Conservation (phyloP, 2,797 vertebrate species). For the Lithobates pipiens region DNA sequence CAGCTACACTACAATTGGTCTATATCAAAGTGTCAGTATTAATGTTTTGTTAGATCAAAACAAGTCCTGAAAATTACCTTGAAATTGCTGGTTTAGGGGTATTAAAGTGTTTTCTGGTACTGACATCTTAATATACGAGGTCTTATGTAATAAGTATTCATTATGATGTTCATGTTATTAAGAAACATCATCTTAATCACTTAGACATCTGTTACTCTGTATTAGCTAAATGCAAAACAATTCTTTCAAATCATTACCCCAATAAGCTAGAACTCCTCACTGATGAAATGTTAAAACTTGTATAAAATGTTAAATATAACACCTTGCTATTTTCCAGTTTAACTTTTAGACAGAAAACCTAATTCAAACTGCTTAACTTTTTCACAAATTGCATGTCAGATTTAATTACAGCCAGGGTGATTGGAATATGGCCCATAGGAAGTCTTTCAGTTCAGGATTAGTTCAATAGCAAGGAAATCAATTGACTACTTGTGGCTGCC, state of each 20-base stretch:
- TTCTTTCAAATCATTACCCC: neutral
- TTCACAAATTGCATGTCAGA: slow-evolving; percentile 46
- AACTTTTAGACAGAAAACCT: neutral
- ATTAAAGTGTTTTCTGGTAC: too few species aligned
- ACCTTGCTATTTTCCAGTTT: neutral
- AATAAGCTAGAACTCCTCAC: neutral
- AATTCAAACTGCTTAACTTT: slow-evolving; percentile 9
- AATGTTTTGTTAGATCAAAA: too few species aligned
- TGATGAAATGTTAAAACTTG: neutral
- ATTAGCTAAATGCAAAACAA: neutral
- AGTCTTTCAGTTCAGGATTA: slow-evolving; percentile 38
- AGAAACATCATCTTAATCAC: too few species aligned
- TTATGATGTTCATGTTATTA: too few species aligned
- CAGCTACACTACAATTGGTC: too few species aligned
- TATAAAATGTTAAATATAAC: neutral
- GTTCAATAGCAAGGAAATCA: slow-evolving; percentile 33
- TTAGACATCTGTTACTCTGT: too few species aligned
- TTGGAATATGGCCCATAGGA: slow-evolving; percentile 35
- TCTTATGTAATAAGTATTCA: too few species aligned
- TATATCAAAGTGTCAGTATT: too few species aligned
- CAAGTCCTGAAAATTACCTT: too few species aligned
- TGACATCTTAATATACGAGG: too few species aligned
- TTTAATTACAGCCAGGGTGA: slow-evolving; percentile 44
- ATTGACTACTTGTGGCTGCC: slow-evolving; percentile 26
- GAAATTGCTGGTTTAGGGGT: too few species aligned